A percentile compares a stretch with the other conserved stretches of the same genome.
phyloP scores from a whole-genome alignment of 2,888 invertebrate species.

The Chromoteleia sp. region DNA sequence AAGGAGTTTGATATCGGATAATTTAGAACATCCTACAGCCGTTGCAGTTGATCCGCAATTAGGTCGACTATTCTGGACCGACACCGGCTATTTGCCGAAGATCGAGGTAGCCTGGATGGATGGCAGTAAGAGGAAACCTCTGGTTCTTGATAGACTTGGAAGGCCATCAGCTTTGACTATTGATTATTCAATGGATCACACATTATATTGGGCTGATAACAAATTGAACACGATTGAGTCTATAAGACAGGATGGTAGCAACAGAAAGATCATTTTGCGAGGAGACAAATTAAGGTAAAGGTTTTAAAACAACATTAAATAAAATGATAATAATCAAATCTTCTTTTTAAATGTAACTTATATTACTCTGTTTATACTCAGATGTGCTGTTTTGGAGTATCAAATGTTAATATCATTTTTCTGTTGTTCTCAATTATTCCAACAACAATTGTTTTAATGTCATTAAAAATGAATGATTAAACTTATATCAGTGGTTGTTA shows the following conservation, averaged over 20 bases:
- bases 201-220: constrained; percentile 97
- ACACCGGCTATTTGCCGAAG: constrained; percentile 95
- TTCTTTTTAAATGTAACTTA: too few relatives aligned
- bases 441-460: too few relatives aligned
- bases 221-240: constrained; percentile 96
- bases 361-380: too few relatives aligned
- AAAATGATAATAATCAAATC: too few relatives aligned
- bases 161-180: constrained; percentile 96
- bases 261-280: constrained; percentile 89
- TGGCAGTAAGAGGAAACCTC: constrained; percentile 92
- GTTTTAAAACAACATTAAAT: too few relatives aligned
- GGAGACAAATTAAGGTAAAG: constrained; percentile 86
- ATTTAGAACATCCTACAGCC: constrained; percentile 94
- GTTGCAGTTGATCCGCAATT: constrained; percentile 94
- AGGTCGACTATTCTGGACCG: constrained; percentile 97
- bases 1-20: constrained; percentile 91
- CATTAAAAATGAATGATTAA: too few relatives aligned
- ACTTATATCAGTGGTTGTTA: too few relatives aligned
- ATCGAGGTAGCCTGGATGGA: constrained; percentile 99
- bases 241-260: constrained; percentile 92
- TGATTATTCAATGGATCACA: constrained; percentile 95
- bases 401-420: too few relatives aligned
- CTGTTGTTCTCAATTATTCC: too few relatives aligned
- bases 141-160: constrained; percentile 91
- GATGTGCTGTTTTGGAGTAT: too few relatives aligned